These are phyloP conservation scores for Mizuhopecten yessoensis DNA, from an alignment of 1,140 invertebrate species.

Conservation along the genomic window DNA sequence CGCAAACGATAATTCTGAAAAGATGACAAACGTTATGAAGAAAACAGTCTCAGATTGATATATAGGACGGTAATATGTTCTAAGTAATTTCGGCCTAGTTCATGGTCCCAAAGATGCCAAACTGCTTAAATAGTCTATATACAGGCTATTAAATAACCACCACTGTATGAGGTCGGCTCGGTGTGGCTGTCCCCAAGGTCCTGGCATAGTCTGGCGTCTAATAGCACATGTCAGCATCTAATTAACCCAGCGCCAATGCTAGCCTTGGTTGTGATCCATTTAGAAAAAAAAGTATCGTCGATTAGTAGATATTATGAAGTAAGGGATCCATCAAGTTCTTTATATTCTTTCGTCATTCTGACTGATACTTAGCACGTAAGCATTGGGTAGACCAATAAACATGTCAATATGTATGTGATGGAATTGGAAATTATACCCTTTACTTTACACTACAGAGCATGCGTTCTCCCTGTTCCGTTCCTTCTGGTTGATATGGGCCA, in stretches of 20 bases:
- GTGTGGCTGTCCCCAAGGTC: not conserved
- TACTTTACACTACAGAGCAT: constrained; percentile 83
- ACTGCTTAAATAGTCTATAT: not conserved
- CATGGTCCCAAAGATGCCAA: not conserved
- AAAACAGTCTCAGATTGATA: not conserved
- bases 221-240: not conserved
- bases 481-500: constrained; percentile 99
- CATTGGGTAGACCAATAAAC: not conserved
- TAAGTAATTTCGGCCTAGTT: not conserved
- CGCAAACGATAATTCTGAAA: not conserved
- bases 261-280: not conserved
- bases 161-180: not conserved
- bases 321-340: not conserved
- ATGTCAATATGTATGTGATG: not conserved
- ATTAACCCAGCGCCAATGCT: not conserved
- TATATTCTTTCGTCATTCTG: not conserved
- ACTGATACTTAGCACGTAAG: not conserved
- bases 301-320: not conserved
- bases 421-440: not conserved
- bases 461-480: constrained; percentile 98
- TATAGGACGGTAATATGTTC: not conserved
- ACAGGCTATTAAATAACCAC: not conserved
- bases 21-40: not conserved
- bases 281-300: not conserved
- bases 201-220: not conserved